phyloP scores from a whole-genome alignment of 2,888 invertebrate genomes.

The Adineta ricciae region DNA sequence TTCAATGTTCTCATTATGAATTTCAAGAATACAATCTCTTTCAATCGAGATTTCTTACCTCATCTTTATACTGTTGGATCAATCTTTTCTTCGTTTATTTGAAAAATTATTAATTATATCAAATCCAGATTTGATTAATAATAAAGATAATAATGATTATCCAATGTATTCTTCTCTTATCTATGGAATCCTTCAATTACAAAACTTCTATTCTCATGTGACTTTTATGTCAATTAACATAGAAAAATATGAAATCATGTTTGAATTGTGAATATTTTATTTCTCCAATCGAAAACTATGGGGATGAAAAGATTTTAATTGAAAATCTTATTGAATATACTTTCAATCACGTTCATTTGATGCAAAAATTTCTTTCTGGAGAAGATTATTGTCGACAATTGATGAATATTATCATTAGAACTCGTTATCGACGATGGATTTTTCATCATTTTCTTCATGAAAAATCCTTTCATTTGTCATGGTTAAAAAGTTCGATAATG shows the following conservation, averaged over 20 bases:
- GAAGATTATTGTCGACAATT: background rate
- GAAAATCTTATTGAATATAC: background rate
- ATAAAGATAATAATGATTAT: background rate
- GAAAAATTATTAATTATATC: background rate
- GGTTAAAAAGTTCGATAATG: background rate
- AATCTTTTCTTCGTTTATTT: background rate
- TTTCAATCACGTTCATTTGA: background rate
- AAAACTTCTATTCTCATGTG: background rate
- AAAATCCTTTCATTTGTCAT: background rate
- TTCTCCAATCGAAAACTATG: background rate
- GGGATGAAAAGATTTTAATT: background rate
- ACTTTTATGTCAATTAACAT: background rate
- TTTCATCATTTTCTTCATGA: background rate
- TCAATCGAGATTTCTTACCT: background rate
- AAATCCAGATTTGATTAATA: background rate
- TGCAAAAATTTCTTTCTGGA: background rate
- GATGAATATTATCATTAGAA: background rate
- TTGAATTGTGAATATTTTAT: slow-evolving; percentile 4
- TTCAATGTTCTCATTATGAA: background rate
- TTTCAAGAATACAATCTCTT: background rate
- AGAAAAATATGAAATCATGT: background rate
- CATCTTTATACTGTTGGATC: background rate
- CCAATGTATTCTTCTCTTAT: background rate
- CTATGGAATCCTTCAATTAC: background rate
- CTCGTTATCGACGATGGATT: background rate